These are phyloP conservation scores for Oxyscelio sp. DNA, from an alignment of 2,888 invertebrate species.

Conservation along the genomic window DNA sequence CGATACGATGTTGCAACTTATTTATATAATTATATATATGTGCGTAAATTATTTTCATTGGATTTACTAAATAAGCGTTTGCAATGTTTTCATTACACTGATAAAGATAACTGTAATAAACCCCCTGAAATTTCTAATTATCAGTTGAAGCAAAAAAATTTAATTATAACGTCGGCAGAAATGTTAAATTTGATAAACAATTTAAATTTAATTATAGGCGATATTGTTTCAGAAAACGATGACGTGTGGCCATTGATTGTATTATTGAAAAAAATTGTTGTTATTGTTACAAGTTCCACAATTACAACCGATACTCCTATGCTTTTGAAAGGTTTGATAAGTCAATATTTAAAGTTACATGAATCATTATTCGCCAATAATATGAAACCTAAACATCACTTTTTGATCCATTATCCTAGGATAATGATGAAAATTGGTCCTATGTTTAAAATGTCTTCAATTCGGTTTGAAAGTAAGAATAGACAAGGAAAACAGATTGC, in stretches of 20 bases:
- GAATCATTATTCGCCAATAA: conserved; percentile 38
- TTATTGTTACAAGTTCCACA: neutral
- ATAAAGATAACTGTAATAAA: conserved; percentile 68
- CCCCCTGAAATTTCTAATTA: conserved; percentile 46
- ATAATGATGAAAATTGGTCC: conserved; percentile 65
- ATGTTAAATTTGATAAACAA: conserved; percentile 67
- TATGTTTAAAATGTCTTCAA: conserved; percentile 63
- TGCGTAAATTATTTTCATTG: conserved; percentile 6
- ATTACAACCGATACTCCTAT: neutral
- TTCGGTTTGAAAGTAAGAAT: conserved; percentile 73
- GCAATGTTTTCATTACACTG: conserved; percentile 64
- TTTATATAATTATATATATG: conserved; percentile 20
- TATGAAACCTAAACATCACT: conserved; percentile 75
- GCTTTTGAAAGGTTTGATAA: neutral
- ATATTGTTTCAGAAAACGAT: conserved; percentile 63
- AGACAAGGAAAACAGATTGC: conserved; percentile 63
- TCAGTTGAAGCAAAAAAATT: conserved; percentile 39
- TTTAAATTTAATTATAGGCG: conserved; percentile 69
- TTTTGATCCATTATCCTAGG: conserved; percentile 66
- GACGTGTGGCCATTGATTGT: conserved; percentile 43
- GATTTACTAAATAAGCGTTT: neutral
- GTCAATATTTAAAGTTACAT: neutral
- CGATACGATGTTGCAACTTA: neutral
- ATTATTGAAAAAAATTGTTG: conserved; percentile 8
- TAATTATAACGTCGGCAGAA: conserved; percentile 73